phyloP scores from a whole-genome alignment of 1,140 invertebrate genomes.

The Acromyrmex echinatior region DNA sequence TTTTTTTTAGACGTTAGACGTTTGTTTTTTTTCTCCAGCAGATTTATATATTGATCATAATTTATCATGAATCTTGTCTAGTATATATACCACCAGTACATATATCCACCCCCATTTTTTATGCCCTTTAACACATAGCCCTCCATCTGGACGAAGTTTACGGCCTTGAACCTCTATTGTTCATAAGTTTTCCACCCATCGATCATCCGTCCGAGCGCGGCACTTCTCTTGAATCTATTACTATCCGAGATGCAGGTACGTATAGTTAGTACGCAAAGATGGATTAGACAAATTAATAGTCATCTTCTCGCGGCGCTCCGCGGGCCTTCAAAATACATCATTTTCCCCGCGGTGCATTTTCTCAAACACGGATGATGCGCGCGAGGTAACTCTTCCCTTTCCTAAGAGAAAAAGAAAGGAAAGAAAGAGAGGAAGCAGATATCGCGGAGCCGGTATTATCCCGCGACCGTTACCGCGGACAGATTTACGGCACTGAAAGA shows the following conservation, averaged over 20 bases:
- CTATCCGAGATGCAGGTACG: conserved; percentile 41
- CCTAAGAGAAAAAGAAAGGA: background rate
- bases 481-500: conserved; percentile 22
- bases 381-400: background rate
- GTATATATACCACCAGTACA: background rate
- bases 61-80: conserved; percentile 57
- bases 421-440: background rate
- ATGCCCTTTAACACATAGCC: conserved; percentile 34
- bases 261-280: conserved; percentile 50
- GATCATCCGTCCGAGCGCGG: conserved; percentile 59
- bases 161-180: conserved; percentile 63
- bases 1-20: background rate
- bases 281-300: conserved; percentile 68
- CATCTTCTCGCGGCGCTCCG: conserved; percentile 37
- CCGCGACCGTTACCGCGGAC: background rate
- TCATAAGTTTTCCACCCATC: conserved; percentile 60
- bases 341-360: conserved; percentile 20
- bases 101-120: background rate
- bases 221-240: conserved; percentile 53
- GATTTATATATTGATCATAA: conserved; percentile 56
- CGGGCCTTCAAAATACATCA: conserved; percentile 35
- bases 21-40: background rate
- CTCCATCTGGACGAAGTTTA: conserved; percentile 30
- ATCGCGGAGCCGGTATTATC: conserved; percentile 18
- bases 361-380: background rate